A percentile compares a stretch with the other conserved stretches of the same genome.
phyloP scores from a whole-genome alignment of 2,888 invertebrate genomes.

The Ormyrus rosae region DNA sequence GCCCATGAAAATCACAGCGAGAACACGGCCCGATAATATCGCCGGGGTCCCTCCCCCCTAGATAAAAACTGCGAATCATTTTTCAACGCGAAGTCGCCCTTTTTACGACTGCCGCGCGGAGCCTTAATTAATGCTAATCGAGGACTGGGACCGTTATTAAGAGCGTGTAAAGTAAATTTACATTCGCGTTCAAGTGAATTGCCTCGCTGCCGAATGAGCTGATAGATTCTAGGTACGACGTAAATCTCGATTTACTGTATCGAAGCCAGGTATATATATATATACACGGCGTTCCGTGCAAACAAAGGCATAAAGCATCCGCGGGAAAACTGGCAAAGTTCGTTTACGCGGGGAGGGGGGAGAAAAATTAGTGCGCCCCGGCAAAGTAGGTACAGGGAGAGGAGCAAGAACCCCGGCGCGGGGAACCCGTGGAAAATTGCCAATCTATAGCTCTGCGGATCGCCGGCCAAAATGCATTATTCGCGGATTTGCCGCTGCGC shows the following conservation, averaged over 20 bases:
- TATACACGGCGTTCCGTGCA: not conserved
- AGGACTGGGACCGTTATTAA: too few species aligned
- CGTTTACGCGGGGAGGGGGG: not conserved
- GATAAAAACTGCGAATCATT: too few species aligned
- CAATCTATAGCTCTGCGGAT: constrained; percentile 22
- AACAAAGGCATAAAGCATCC: constrained; percentile 10
- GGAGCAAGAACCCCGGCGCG: not conserved
- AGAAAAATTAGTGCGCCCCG: not conserved
- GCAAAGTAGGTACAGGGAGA: not conserved
- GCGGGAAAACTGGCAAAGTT: constrained; percentile 22
- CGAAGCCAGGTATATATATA: not conserved
- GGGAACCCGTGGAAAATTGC: constrained; percentile 36
- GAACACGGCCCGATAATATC: not conserved
- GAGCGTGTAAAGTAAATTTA: too few species aligned
- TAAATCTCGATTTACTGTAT: not conserved
- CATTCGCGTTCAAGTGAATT: too few species aligned
- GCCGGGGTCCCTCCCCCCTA: too few species aligned
- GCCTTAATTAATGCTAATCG: too few species aligned
- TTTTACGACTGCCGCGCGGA: too few species aligned
- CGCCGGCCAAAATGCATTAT: constrained; percentile 16
- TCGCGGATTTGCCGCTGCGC: constrained; percentile 12
- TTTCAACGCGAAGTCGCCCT: too few species aligned
- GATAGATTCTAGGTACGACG: not conserved
- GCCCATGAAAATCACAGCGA: not conserved
- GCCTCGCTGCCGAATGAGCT: too few species aligned